Evolutionary conservation across 2,888 invertebrate species (phyloP).

Genomic region (Sphaeridia pumilis): DNA sequence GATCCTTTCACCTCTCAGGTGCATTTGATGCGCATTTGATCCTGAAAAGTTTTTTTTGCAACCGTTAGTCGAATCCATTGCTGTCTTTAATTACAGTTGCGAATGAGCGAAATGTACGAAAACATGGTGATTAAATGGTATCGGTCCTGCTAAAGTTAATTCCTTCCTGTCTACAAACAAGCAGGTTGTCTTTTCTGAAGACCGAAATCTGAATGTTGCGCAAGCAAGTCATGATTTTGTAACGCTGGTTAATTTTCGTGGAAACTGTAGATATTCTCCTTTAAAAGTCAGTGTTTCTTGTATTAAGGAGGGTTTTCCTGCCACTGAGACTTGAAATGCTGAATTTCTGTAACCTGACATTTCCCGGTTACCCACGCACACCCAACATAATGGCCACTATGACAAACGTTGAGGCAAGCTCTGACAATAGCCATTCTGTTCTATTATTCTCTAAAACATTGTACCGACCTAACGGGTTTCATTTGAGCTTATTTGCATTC

Average conservation of each 20-base stretch:
- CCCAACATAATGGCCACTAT: background rate
- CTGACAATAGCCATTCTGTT: constrained; percentile 1
- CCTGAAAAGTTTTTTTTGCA: too few species aligned
- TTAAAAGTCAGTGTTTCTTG: background rate
- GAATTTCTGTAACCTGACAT: background rate
- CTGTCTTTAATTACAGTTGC: too few species aligned
- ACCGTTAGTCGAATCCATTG: too few species aligned
- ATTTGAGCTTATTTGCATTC: too few species aligned
- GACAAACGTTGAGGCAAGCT: background rate
- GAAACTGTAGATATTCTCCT: background rate
- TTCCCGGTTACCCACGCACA: constrained; percentile 3
- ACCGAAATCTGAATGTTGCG: too few species aligned
- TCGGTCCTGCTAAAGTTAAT: too few species aligned
- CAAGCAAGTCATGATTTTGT: constrained; percentile 3
- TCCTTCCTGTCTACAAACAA: too few species aligned
- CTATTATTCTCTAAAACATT: constrained; percentile 1
- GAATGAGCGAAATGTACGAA: too few species aligned
- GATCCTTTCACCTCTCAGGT: too few species aligned
- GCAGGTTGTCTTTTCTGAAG: too few species aligned
- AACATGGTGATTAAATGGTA: too few species aligned
- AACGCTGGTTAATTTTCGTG: constrained; percentile 2
- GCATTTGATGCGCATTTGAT: too few species aligned
- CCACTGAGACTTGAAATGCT: background rate
- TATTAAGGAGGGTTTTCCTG: background rate
- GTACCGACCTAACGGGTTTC: background rate